Evolutionary conservation across 2,888 invertebrate species (phyloP).

Genomic region (Scaeva pyrastri): DNA sequence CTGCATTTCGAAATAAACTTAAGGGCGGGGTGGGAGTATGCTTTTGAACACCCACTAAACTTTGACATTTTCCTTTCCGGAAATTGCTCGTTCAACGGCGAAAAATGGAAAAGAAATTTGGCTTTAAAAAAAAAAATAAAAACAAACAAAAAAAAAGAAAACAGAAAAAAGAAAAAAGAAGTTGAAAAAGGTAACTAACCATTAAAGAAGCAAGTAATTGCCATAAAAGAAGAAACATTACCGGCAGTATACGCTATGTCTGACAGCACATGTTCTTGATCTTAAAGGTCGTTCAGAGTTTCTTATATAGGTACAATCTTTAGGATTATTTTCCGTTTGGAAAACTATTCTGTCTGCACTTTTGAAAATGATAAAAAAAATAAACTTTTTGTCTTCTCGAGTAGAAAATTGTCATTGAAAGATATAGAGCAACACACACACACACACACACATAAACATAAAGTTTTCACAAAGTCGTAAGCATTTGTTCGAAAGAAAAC

Average conservation of each 20-base stretch:
- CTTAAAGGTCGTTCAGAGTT: slow-evolving; percentile 33
- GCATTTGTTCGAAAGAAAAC: background rate
- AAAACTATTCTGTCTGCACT: slow-evolving; percentile 44
- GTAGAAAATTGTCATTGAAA: slow-evolving; percentile 61
- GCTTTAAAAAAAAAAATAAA: slow-evolving; percentile 6
- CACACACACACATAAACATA: slow-evolving; percentile 10
- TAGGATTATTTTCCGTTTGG: slow-evolving; percentile 10
- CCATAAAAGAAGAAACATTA: slow-evolving; percentile 53
- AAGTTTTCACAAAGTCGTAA: background rate
- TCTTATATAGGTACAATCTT: slow-evolving; percentile 33
- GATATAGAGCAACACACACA: slow-evolving; percentile 21
- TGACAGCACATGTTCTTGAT: slow-evolving; percentile 38
- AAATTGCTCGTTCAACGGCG: slow-evolving; percentile 55
- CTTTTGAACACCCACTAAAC: slow-evolving; percentile 13
- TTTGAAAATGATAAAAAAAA: slow-evolving; percentile 27
- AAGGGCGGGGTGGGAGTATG: slow-evolving; percentile 2
- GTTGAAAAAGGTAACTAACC: slow-evolving; percentile 54
- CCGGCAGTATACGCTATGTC: background rate
- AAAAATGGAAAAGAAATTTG: slow-evolving; percentile 47
- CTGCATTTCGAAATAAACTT: slow-evolving; percentile 31
- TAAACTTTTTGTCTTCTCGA: slow-evolving; percentile 22
- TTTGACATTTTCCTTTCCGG: slow-evolving; percentile 52
- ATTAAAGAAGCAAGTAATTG: slow-evolving; percentile 55
- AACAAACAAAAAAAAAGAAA: no score
- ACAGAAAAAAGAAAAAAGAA: slow-evolving; percentile 2